Base-by-base conservation (phyloP, 2,888 invertebrate genomes). In the Andrena bucephala region DNA sequence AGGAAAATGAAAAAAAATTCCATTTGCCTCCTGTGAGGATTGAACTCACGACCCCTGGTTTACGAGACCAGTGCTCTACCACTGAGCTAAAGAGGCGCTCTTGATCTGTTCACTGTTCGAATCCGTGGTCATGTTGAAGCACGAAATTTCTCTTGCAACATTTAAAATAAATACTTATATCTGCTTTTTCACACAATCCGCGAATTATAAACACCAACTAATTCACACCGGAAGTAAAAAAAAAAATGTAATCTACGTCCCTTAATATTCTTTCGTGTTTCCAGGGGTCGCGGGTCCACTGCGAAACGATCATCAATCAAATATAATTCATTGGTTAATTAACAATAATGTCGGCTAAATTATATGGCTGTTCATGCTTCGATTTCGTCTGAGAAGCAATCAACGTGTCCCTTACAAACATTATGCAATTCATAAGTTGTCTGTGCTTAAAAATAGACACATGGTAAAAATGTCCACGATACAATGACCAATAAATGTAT, bases 41-140 rank as follows among this genome's bases (percentile, higher is more conserved):
- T 96, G 97, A 97, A 97, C 97, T 97, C 97, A 97, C 97, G 97
- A 97, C 97, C 97, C 96, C 97, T 97, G 97, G 97, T 97, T 97
- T 97, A 97, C 97, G 97, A 97, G 97, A 97, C 97, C 97, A 97
- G 97, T 97, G 97, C 97, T 97, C 97, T 97, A 95, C 97, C 97
- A 97, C 97, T 97, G 97, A 97, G 97, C 97, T 97, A 97, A 96
- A 96, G 87, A 89, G 86, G 85, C 86, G 73, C 72, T 81, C 75
- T 78, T 80, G 76, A n/a, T 50, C 31, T 50, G 24, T 27, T 6
- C 54, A 65, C 0, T 68, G 20, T 20, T 33, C 54, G 31, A 87
- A 79, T 20, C 31, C 4, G 10, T 60, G 42, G 59, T 74, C 24
- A 42, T 5, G 1, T 0, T 57, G 1, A 70, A 71, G 52, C 6